These are phyloP conservation scores for Reticulitermes lucifugus DNA, from an alignment of 2,888 invertebrate species.

Conservation along the genomic window DNA sequence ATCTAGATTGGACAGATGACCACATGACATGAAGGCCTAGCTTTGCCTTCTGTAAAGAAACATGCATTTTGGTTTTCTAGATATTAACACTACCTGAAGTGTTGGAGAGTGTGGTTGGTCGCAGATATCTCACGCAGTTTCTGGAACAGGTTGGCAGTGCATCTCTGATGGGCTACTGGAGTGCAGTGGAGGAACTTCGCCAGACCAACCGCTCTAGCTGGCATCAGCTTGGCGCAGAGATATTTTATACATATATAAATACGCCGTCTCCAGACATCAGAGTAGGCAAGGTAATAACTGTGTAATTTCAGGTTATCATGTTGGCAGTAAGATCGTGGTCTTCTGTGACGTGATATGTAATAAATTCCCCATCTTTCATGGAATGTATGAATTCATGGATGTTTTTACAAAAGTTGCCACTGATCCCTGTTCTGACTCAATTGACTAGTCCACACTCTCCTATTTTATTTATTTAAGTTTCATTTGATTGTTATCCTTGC, in stretches of 20 bases:
- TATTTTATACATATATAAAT: conserved; percentile 89
- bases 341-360: too few relatives aligned
- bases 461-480: too few relatives aligned
- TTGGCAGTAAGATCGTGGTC: too few relatives aligned
- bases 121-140: conserved; percentile 84
- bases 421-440: too few relatives aligned
- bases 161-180: conserved; percentile 88
- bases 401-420: too few relatives aligned
- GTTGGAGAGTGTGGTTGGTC: conserved; percentile 81
- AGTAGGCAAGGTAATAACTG: conserved; percentile 74
- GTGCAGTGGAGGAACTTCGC: conserved; percentile 85
- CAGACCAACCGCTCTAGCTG: conserved; percentile 79
- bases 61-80: conserved; percentile 60
- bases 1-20: too few relatives aligned
- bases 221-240: conserved; percentile 91
- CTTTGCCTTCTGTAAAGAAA: too few relatives aligned
- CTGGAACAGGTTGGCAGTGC: conserved; percentile 86
- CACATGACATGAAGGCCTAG: too few relatives aligned
- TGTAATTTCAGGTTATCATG: background rate
- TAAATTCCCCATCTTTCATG: too few relatives aligned
- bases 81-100: conserved; percentile 78
- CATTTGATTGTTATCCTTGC: too few relatives aligned
- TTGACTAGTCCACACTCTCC: too few relatives aligned
- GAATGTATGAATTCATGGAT: too few relatives aligned
- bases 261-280: conserved; percentile 85